Base-by-base conservation (phyloP, 1,140 invertebrate species). In the Vollenhovia emeryi region DNA sequence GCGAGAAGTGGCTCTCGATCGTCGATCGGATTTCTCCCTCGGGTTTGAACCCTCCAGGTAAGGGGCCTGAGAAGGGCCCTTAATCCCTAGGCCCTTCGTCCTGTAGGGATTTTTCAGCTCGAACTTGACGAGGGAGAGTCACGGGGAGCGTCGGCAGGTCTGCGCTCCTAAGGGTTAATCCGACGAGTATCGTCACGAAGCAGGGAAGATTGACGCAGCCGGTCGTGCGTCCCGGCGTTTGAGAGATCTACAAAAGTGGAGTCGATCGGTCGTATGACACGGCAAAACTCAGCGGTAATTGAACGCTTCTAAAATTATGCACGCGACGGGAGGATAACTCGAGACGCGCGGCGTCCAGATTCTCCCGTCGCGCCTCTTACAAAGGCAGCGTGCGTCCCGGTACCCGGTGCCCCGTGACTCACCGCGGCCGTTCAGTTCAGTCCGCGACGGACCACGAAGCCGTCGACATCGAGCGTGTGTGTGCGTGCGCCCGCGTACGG, bases 391-490 rank as follows among this genome's bases (percentile, higher is more conserved):
- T 55, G 69, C 50, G n/a, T 55, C 69, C 62, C 24, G 76, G n/a
- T 21, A 71, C 33, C 78, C 68, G 75, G 59, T 66, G 15, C 50
- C 30, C 21, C 3, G 78, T 82, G 78, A 82, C 50, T 82, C 78
- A 82, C 50, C 66, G 50, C 2, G 40, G 36, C 21, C 60, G 76
- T 64, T 50, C 75, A 36, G 59, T 68, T 36, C 78, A 82, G 78
- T 82, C 24, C 66, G 24, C 78, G 78, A 21, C 78, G 48, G 40
- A 57, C 78, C 27, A 57, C 78, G 78, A 73, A 82, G 50, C 66
- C 78, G 78, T 73, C 78, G 36, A 82, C 78, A 45, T 82, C 66
- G 64, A 15, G 13, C 27, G 30, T 21, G 3, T 27, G 30, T 21
- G 18, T 60, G 18, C 1, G 24, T 24, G 9, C 27, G 11, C 9